Base-by-base conservation (phyloP, 2,113 vertebrate genomes). In the Sander vitreus region DNA sequence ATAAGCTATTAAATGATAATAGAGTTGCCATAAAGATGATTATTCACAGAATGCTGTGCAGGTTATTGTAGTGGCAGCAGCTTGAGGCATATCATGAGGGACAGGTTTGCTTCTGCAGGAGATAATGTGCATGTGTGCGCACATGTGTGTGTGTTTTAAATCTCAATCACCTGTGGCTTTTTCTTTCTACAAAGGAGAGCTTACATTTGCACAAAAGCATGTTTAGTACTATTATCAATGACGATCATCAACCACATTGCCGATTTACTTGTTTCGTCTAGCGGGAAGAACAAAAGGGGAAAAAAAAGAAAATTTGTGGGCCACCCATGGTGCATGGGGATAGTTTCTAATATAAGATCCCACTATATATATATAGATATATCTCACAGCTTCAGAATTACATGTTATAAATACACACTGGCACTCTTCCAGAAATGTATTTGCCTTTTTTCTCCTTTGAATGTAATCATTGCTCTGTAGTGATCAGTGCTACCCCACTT, bases 21-120 rank as follows among this genome's bases (percentile, higher is more conserved):
- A 75, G 84, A 78, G 77, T 50, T 19, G 84, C 84, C 78, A 87
- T 89, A 85, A 89, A 88, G 73, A 81, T 79, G 85, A 86, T 91
- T 71, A 87, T 88, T 78, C 51, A 45, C 50, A 69, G 50, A 77
- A 88, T 54, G 79, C 88, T 55, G 78, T 39, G 75, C 62, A 45
- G 70, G 60, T 84, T 78, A 73, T 83, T 89, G 66, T 71, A 39
- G 87, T 39, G 73, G 83, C 81, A 67, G 84, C 78, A 76, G 87
- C 79, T 78, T 23, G 54, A 86, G 59, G 80, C 58, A 5, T 0
- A 54, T 73, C 51, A 68, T 27, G 33, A 82, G 74, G 65, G 66
- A 62, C 64, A 77, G 50, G 47, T 72, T 57, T 10, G 53, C 51
- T 81, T 70, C 48, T 69, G 74, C 50, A 19, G 63, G 59, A 70